Base-by-base conservation (phyloP, 2,797 vertebrate genomes). In the Urosaurus nigricauda region DNA sequence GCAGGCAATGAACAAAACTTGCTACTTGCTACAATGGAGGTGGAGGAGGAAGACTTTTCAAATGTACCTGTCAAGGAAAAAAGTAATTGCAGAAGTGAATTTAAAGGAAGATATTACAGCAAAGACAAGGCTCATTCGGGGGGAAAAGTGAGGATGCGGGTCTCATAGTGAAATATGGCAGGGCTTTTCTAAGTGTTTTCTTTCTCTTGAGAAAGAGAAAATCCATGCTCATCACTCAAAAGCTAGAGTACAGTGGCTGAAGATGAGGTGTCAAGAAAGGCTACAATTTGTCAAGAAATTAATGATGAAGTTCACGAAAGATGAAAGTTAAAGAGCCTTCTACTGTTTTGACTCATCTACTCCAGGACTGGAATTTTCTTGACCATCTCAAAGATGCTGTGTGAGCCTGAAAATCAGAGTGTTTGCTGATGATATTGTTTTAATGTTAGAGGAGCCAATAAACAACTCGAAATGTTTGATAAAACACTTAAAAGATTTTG, bases 281-380 rank as follows among this genome's bases (percentile, higher is more conserved):
- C 82, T 35, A 77, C 0, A 0, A 40, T n/a, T 85, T 91, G 24
- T 35, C 60, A 87, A 74, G n/a, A 87, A 51, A 93, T 87, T 71
- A 79, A 87, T 87, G 78, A 90, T 24, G 89, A 89, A 88, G 1
- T 47, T 47, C 47, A 73, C 12, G 78, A 85, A 87, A 37, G 47
- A 90, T 90, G 87, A 87, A 90, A 56, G 5, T 79, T 89, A 81
- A 85, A 77, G 29, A 14, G 13, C 8, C 5, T 26, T 51, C 74
- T 43, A 51, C 58, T 84, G 82, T 53, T 82, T 79, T 60, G 2
- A 74, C 16, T n/a, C 86, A 90, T 78, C 43, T 60, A 21, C 79
- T n/a, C 56, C 26, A 68, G 81, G 81, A 92, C 51, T 71, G 70
- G 43, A 60, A 51, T 40, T 40, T 11, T 75, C 40, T 84, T 79